Conservation (phyloP, 2,797 vertebrate genomes). For the Sebastes paucispinis region DNA sequence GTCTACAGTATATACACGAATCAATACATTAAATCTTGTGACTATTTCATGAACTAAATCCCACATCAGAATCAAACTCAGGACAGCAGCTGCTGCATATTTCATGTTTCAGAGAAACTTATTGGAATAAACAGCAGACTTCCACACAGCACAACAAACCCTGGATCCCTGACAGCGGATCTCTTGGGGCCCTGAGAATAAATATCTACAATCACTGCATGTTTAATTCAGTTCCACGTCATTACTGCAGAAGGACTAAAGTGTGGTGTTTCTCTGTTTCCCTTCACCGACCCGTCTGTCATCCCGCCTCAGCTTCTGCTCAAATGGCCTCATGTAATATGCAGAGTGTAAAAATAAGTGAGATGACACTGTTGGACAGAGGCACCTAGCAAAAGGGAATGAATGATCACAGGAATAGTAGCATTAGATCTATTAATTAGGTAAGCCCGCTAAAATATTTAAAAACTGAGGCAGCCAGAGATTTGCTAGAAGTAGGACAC, state of each 20-base stretch:
- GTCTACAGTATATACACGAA: no score
- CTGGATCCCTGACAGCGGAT: not conserved
- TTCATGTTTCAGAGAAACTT: not conserved
- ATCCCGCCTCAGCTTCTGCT: not conserved
- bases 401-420: conserved; percentile 73
- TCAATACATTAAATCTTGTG: no score
- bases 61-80: not conserved
- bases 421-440: conserved; percentile 66
- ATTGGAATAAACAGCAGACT: not conserved
- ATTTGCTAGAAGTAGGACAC: conserved; percentile 62
- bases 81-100: not conserved
- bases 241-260: not conserved
- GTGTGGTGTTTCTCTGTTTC: not conserved
- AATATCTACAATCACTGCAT: not conserved
- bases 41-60: no score
- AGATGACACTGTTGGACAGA: conserved; percentile 49
- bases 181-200: not conserved
- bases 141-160: not conserved
- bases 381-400: conserved; percentile 49
- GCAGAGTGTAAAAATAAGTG: conserved; percentile 48
- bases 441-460: conserved; percentile 72
- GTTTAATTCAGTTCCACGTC: not conserved
- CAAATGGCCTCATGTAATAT: conserved; percentile 55
- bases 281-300: not conserved
- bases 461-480: conserved; percentile 49